Percentiles rank a stretch among this genome's conserved stretches.
phyloP scores from a whole-genome alignment of 2,888 invertebrate genomes.

The Allacma fusca region DNA sequence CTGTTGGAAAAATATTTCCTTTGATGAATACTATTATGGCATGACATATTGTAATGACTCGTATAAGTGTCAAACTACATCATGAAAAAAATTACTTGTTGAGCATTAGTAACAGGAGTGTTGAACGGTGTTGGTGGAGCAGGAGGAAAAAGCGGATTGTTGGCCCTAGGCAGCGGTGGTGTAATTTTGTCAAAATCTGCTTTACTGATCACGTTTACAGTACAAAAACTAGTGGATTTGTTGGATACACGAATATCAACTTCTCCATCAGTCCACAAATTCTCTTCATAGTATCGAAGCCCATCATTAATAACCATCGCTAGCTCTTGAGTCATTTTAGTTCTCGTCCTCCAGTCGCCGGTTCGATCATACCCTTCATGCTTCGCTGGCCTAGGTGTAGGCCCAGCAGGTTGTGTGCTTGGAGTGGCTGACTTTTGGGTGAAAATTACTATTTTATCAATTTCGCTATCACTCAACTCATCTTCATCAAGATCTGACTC shows the following conservation, averaged over 20 bases:
- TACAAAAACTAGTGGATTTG: conserved; percentile 48
- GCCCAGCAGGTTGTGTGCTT: conserved; percentile 21
- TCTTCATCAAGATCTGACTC: conserved; percentile 69
- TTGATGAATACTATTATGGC: no score
- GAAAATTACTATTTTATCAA: conserved; percentile 93
- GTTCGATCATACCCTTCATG: conserved; percentile 91
- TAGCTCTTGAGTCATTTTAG: conserved; percentile 93
- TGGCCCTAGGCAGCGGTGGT: conserved; percentile 72
- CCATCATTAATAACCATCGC: conserved; percentile 97
- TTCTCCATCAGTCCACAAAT: conserved; percentile 69
- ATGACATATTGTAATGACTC: background rate
- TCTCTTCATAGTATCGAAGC: conserved; percentile 94
- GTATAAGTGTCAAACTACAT: background rate
- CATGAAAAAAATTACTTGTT: conserved; percentile 36
- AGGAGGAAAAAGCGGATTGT: conserved; percentile 78
- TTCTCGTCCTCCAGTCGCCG: conserved; percentile 86
- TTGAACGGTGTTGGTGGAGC: conserved; percentile 75
- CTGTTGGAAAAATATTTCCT: no score
- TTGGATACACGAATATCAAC: conserved; percentile 36
- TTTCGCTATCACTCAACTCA: conserved; percentile 90
- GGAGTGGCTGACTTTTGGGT: conserved; percentile 73
- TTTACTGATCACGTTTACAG: conserved; percentile 84
- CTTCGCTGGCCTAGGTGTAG: conserved; percentile 69
- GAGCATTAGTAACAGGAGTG: conserved; percentile 52
- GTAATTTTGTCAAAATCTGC: conserved; percentile 85